A percentile compares a stretch with the other conserved stretches of the same genome.
These are phyloP conservation scores for Drosophila buzzatii DNA, from an alignment of 2,888 invertebrate genomes.

Conservation along the genomic window DNA sequence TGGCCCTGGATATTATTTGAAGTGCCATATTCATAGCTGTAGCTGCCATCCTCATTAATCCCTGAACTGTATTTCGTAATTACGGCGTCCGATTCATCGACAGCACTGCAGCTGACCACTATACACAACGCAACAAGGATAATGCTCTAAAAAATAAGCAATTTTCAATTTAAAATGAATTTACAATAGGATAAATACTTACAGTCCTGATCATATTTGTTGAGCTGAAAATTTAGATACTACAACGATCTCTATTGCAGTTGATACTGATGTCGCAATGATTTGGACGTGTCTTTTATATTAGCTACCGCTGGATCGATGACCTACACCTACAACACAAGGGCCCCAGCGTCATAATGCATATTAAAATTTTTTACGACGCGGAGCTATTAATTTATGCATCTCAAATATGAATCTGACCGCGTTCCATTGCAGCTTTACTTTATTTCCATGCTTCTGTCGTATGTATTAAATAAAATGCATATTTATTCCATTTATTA, in stretches of 20 bases:
- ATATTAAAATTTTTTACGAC: conserved; percentile 49
- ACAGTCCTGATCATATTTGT: conserved; percentile 72
- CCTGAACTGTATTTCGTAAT: conserved; percentile 66
- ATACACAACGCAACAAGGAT: conserved; percentile 57
- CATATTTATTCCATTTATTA: conserved; percentile 50
- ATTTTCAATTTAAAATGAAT: background rate
- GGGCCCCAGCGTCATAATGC: conserved; percentile 42
- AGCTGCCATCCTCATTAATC: conserved; percentile 84
- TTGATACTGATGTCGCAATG: conserved; percentile 65
- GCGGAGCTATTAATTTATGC: conserved; percentile 68
- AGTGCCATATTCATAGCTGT: conserved; percentile 86
- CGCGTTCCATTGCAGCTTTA: conserved; percentile 58
- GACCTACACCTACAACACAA: conserved; percentile 74
- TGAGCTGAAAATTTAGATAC: conserved; percentile 12
- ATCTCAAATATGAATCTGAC: conserved; percentile 71
- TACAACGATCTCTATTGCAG: conserved; percentile 43
- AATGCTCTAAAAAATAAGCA: conserved; percentile 37
- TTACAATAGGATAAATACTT: conserved; percentile 43
- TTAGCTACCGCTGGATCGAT: conserved; percentile 38
- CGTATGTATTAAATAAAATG: conserved; percentile 42
- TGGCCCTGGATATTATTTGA: conserved; percentile 87
- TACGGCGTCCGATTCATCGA: conserved; percentile 68
- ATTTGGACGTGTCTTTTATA: conserved; percentile 62
- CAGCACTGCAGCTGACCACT: conserved; percentile 50
- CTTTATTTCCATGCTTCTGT: conserved; percentile 40